These are phyloP conservation scores for Ormyrus thymus DNA, from an alignment of 2,888 invertebrate species.

Conservation along the genomic window DNA sequence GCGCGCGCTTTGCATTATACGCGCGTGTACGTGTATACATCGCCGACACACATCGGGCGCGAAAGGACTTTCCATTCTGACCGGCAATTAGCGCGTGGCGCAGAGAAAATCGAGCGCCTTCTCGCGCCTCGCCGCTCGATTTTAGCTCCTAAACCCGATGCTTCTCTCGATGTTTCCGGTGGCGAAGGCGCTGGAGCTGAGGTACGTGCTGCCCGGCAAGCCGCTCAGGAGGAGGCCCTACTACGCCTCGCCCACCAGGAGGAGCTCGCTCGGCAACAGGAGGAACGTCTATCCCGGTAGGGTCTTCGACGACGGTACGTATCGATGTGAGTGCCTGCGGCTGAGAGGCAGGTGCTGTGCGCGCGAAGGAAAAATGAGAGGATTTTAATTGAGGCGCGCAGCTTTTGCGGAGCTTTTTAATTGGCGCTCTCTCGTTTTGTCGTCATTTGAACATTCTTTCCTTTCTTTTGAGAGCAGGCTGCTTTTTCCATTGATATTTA, in stretches of 20 bases:
- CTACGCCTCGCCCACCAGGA: slow-evolving; percentile 59
- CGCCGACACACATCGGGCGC: slow-evolving; percentile 51
- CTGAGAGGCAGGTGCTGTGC: no score
- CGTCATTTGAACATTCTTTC: no score
- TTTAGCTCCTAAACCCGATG: slow-evolving; percentile 1
- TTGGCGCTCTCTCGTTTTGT: no score
- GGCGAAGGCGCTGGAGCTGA: slow-evolving; percentile 69
- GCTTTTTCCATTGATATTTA: no score
- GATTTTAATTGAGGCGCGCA: no score
- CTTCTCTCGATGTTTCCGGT: slow-evolving; percentile 3
- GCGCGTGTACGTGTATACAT: slow-evolving; percentile 28
- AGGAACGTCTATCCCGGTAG: slow-evolving; percentile 70
- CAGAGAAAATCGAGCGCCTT: neutral
- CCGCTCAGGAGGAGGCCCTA: slow-evolving; percentile 63
- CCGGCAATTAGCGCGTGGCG: slow-evolving; percentile 68
- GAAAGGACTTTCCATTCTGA: slow-evolving; percentile 65
- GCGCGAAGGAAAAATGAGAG: no score
- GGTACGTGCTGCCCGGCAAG: slow-evolving; percentile 63
- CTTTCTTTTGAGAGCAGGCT: no score
- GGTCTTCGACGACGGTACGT: neutral
- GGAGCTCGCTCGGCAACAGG: slow-evolving; percentile 64
- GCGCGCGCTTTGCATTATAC: neutral
- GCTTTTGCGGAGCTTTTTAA: no score
- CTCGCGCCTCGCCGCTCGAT: slow-evolving; percentile 29
- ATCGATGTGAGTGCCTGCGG: no score